Base-by-base conservation (phyloP, 2,797 vertebrate genomes). In the Loris lydekkerianus region DNA sequence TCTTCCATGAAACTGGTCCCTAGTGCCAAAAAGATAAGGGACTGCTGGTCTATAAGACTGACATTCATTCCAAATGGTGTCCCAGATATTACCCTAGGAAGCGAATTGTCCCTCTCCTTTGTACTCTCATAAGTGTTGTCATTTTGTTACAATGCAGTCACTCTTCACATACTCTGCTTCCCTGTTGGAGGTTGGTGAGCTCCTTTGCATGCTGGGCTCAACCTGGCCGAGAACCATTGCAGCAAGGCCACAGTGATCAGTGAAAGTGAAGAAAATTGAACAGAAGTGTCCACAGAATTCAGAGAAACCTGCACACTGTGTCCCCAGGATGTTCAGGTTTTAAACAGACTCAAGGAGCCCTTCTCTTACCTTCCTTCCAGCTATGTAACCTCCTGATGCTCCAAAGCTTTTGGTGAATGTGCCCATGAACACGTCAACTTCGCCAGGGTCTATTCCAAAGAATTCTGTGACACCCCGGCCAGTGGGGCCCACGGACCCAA, bases 331-430 rank as follows among this genome's bases (percentile, higher is more conserved):
- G 4, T 72, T 83, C 70, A 83, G 49, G 10, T 13, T 96, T 87
- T 73, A 53, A 67, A 29, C 5, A 94, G 63, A 69, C 18, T 85
- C 2, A 21, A 61, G 29, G 27, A 34, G 27, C 56, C n/a, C 27
- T 34, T 83, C 73, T 94, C 96, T 98, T 98, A 99, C 99, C 99
- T 98, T 99, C 96, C 97, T 99, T 95, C 99, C 99, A 93, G 99
- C 99, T 95, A 99, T 99, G 98, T 99, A 99, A 96, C 99, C 99
- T 94, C 99, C 99, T 0, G 99, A 98, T 5, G 99, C 98, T 0
- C 99, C 99, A 40, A 99, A 99, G 98, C 99, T 99, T 99, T 99
- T 99, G 90, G 99, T 99, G 97, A 99, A 99, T 0, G 99, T 99
- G 91, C 99, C 99, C 99, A 99, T 99, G 97, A 99, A 86, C 8